Evolutionary conservation across 2,113 vertebrate genomes (phyloP).

Genomic region (Montifringilla adamsi): DNA sequence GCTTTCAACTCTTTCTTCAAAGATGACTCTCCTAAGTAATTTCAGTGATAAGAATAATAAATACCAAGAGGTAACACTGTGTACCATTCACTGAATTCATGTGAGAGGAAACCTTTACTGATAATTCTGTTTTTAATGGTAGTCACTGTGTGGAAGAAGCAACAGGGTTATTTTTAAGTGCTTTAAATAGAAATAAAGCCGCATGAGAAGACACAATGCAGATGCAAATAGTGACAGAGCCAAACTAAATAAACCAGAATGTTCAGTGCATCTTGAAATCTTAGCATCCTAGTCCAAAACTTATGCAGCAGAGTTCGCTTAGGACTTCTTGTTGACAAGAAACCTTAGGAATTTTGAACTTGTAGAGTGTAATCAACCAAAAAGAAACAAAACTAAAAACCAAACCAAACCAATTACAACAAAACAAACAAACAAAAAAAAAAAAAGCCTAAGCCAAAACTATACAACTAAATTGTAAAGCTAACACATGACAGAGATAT

Average conservation of each 20-base stretch:
- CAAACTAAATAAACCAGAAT: conserved; percentile 37
- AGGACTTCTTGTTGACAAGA: not conserved
- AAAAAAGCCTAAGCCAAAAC: not conserved
- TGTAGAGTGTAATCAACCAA: not conserved
- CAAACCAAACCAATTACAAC: not conserved
- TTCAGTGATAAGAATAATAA: not conserved
- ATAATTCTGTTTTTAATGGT: not conserved
- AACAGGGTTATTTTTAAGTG: conserved; percentile 4
- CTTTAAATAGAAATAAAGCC: not conserved
- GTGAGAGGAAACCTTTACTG: not conserved
- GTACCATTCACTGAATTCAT: not conserved
- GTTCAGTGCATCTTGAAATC: conserved; percentile 14
- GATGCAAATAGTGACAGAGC: not conserved
- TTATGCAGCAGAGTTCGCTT: not conserved
- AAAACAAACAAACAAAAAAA: not conserved
- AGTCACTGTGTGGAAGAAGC: not conserved
- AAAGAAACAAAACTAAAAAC: not conserved
- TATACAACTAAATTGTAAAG: not conserved
- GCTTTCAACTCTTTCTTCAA: not conserved
- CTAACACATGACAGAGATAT: not conserved
- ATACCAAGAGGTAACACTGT: not conserved
- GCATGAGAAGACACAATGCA: conserved; percentile 6
- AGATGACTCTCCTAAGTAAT: not conserved
- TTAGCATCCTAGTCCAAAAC: not conserved
- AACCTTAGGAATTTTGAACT: conserved; percentile 18